Conservation (phyloP, 2,888 invertebrate genomes). For the Pelosia muscerda region DNA sequence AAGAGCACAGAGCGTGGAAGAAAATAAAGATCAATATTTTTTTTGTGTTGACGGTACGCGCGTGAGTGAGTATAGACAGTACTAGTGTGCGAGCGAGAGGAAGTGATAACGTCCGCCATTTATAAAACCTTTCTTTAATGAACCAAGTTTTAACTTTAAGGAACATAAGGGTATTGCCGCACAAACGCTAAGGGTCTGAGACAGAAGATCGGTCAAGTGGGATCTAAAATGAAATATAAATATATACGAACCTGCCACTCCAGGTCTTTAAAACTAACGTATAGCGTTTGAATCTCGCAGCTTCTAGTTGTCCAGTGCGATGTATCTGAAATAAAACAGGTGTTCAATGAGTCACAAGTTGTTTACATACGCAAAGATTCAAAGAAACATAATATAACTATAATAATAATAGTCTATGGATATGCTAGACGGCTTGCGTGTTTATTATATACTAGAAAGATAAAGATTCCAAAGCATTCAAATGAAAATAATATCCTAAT, state of each 20-base stretch:
- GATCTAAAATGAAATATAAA: too few species aligned
- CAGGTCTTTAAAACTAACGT: slow-evolving; percentile 96
- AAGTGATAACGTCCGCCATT: too few species aligned
- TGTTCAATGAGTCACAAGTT: slow-evolving; percentile 3
- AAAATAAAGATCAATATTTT: too few species aligned
- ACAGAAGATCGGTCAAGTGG: too few species aligned
- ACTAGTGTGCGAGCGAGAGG: too few species aligned
- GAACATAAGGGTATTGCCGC: too few species aligned
- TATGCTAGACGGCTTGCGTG: background rate
- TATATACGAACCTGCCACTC: slow-evolving; percentile 91
- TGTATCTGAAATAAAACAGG: slow-evolving; percentile 70
- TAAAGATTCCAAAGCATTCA: background rate
- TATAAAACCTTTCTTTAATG: too few species aligned
- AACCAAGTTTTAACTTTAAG: too few species aligned
- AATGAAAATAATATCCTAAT: background rate
- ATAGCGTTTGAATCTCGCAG: slow-evolving; percentile 96
- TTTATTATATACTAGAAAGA: background rate
- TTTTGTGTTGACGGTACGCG: too few species aligned
- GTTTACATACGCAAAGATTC: slow-evolving; percentile 6
- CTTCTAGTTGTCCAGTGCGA: slow-evolving; percentile 88
- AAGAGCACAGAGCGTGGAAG: too few species aligned
- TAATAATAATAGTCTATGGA: background rate
- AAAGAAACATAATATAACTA: background rate
- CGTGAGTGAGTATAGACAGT: too few species aligned
- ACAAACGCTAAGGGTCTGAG: too few species aligned